Base-by-base conservation (phyloP, 2,888 invertebrate genomes). In the Chrysina gloriosa region DNA sequence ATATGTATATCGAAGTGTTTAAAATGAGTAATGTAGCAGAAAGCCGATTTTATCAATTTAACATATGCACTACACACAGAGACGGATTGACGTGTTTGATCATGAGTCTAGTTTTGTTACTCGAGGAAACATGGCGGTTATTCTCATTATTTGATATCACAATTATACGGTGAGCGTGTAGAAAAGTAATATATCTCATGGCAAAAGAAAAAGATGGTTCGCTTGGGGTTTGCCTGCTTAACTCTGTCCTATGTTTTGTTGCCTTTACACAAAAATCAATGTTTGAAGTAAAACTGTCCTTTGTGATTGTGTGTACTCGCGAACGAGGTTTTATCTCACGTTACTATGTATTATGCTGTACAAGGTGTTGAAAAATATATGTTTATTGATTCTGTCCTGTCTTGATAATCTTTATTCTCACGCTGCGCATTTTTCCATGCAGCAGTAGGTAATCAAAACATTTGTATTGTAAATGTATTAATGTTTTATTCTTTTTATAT, bases 191-290 rank as follows among this genome's bases (percentile, higher is more conserved):
- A 6, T 50, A 52, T 61, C 14, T n/a, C 27, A 21, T 25, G 25
- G 14, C 42, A n/a, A 42, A 61, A 45, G 29, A 61, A 42, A 27
- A 45, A 61, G 58, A 36, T 27, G 29, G 58, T 61, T 61, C 36
- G 25, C 52, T 47, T 52, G 50, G 39, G 34, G 64, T 11, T 64
- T 50, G 34, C 36, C 64, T 50, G 64, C 50, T 31, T 42, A 25
- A 25, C 29, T 64, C 36, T 50, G 27, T 52, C 50, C 52, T 52
- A 56, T 68, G 68, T 69, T 69, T 69, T 65, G 69, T 69, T 69
- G 64, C 58, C 47, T 66, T 34, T 58, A 66, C 66, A 66, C 58
- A 56, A 69, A 69, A 69, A 69, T 69, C 69, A 69, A 69, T 69
- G 69, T 69, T 69, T 68, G 58, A 50, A 58, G 56, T 65, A 56